Conservation (phyloP, 2,797 vertebrate species). For the Telmatherina bonti region DNA sequence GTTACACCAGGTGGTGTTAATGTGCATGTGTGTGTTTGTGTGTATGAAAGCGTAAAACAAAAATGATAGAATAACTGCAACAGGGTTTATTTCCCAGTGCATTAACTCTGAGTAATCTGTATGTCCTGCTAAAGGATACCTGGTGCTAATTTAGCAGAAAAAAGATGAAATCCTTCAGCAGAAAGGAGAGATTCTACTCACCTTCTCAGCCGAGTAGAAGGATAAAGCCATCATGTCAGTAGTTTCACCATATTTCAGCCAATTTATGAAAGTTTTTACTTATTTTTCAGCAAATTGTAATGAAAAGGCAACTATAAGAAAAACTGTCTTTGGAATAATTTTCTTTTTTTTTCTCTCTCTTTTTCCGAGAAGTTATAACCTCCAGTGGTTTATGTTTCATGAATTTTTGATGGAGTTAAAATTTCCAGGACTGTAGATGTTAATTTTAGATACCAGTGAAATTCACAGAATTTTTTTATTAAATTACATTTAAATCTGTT, state of each 20-base stretch:
- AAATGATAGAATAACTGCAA: not conserved
- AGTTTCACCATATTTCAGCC: not conserved
- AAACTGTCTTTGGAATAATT: not conserved
- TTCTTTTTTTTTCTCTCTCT: no score
- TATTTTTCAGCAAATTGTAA: constrained; percentile 1
- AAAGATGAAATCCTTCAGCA: not conserved
- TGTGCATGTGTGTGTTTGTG: not conserved
- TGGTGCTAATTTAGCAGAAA: not conserved
- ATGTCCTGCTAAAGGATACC: not conserved
- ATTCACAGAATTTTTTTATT: no score
- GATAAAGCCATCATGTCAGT: not conserved
- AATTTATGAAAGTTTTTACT: not conserved
- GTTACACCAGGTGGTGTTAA: constrained; percentile 30
- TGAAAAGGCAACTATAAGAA: constrained; percentile 2
- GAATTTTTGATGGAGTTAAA: no score
- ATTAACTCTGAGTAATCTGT: not conserved
- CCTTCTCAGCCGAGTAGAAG: not conserved
- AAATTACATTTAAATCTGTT: no score
- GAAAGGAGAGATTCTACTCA: not conserved
- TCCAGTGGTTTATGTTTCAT: no score
- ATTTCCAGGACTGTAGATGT: no score
- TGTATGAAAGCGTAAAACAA: not conserved
- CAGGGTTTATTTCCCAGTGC: not conserved
- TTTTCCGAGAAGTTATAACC: no score
- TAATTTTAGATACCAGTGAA: no score